Evolutionary conservation across 2,113 vertebrate species (phyloP).

Genomic region (Mugil cephalus): DNA sequence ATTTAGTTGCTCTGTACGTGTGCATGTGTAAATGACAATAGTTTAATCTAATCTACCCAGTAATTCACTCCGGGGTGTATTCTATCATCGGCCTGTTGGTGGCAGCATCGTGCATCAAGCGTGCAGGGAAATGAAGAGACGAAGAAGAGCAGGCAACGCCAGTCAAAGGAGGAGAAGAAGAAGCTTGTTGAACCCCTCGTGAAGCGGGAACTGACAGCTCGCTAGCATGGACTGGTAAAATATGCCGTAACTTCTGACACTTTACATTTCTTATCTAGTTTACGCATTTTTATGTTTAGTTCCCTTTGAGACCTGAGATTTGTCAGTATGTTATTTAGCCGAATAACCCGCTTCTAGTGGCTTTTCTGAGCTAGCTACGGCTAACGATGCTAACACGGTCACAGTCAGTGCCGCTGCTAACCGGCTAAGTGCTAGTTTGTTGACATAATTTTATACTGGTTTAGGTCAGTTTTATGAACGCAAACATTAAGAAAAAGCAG

Average conservation of each 20-base stretch:
- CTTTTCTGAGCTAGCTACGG: slow-evolving; percentile 1
- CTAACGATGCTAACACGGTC: slow-evolving; percentile 42
- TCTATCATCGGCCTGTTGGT: not conserved
- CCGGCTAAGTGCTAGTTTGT: slow-evolving; percentile 38
- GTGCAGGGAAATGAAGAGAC: not conserved
- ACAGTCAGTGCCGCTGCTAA: slow-evolving; percentile 40
- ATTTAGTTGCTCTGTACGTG: no score
- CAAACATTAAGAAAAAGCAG: no score
- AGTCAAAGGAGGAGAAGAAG: slow-evolving; percentile 69
- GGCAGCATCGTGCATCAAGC: not conserved
- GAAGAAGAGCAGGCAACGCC: not conserved
- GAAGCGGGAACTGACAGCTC: slow-evolving; percentile 71
- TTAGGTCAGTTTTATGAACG: no score
- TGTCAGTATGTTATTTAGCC: not conserved
- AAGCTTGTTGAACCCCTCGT: slow-evolving; percentile 53
- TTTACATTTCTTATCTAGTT: not conserved
- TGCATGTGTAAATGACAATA: no score
- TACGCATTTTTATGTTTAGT: accelerated
- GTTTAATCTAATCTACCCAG: no score
- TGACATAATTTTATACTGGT: no score
- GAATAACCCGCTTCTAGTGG: not conserved
- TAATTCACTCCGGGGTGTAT: no score
- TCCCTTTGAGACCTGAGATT: accelerated
- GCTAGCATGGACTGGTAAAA: slow-evolving; percentile 74
- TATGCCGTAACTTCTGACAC: accelerated